Evolutionary conservation across 2,797 vertebrate genomes (phyloP), one percentile per base, ranked within the genome.

Genomic region (Gymnoscopelus microlampas): DNA sequence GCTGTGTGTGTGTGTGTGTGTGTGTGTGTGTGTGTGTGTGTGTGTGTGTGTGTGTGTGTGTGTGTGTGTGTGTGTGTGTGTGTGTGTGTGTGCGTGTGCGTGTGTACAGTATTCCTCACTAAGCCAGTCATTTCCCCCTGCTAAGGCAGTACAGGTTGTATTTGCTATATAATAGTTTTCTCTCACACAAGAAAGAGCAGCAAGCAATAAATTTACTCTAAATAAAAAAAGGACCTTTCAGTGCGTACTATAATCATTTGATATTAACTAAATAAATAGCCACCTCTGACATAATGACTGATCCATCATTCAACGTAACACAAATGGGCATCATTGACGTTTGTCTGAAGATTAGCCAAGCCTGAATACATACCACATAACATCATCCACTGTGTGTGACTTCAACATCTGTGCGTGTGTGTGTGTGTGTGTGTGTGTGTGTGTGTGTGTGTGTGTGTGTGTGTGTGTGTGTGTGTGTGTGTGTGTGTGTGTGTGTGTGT

Each of bases 201-300:
- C 39, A 44, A 10, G 39, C 39, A 44, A 44, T 8, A 10, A 44
- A 44, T 8, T 44, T 8, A 44, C 35, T 39, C 35, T 32, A 35
- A 35, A 35, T 35, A 5, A 35, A 35, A 5, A 35, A 35, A 35
- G 32, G 32, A 35, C 32, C 32, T 35, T 35, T 35, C 32, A 35
- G 32, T 35, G 32, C 32, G 6, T 35, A 35, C 32, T 35, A 35
- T 35, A 35, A 35, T 35, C 32, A 35, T 35, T 5, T 35, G 32
- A 35, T 35, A 35, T 5, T 35, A 35, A 35, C 5, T 35, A 35
- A 44, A 44, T 44, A 44, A 44, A 44, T 44, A 44, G 39, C 8
- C 62, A 66, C 49, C 56, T 61, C 66, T 62, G n/a, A 47, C 48
- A 73, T 66, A 62, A 63, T 66, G 63, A 66, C 44, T 39, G 2